Conservation (phyloP, 2,113 vertebrate species). For the Microcebus ravelobensis region DNA sequence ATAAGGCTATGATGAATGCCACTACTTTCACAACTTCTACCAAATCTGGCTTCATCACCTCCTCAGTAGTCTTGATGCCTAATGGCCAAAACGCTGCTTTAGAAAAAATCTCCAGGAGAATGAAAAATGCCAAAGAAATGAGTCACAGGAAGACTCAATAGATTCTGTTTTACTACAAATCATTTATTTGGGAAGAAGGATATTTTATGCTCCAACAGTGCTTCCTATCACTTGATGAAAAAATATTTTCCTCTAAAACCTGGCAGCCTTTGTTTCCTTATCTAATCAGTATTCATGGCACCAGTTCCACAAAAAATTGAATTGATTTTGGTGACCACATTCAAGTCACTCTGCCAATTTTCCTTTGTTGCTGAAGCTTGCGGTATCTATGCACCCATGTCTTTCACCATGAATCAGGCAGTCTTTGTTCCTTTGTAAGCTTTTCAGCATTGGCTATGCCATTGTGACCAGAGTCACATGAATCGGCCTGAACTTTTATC, state of each 20-base stretch:
- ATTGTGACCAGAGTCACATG: constrained; percentile 36
- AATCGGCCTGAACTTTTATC: constrained; percentile 44
- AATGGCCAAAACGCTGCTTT: not conserved
- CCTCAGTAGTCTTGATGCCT: not conserved
- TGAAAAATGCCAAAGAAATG: not conserved
- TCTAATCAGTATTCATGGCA: constrained; percentile 36
- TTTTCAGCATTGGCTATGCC: not conserved
- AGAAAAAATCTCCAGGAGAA: not conserved
- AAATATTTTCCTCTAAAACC: constrained; percentile 16
- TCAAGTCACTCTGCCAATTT: constrained; percentile 35
- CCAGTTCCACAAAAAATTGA: not conserved
- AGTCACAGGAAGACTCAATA: not conserved
- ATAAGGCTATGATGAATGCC: not conserved
- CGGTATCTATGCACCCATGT: not conserved
- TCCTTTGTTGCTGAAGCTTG: constrained; percentile 28
- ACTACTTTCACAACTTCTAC: not conserved
- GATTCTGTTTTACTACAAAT: not conserved
- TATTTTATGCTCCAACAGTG: not conserved
- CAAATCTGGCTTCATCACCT: not conserved
- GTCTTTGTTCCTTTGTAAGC: constrained; percentile 54
- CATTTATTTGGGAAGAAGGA: not conserved
- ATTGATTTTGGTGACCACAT: constrained; percentile 59
- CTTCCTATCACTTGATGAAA: not conserved
- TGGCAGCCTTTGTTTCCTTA: constrained; percentile 42
- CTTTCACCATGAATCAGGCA: constrained; percentile 18